A percentile compares a stretch with the other conserved stretches of the same genome.
Evolutionary conservation across 2,113 vertebrate species (phyloP).

Genomic region (Neomonachus schauinslandi): DNA sequence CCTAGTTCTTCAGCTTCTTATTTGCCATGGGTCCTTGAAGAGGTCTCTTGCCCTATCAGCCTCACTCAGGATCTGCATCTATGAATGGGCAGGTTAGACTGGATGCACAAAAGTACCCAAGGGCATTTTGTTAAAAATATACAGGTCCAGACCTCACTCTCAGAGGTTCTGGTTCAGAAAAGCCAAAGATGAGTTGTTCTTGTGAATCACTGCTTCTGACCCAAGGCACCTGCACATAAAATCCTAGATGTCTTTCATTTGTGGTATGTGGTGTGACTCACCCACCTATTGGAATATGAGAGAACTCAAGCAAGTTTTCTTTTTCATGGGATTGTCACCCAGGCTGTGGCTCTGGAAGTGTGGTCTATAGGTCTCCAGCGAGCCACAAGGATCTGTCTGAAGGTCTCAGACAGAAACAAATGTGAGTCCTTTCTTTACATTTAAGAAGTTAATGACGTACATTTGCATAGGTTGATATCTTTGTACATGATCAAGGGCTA

Average conservation of each 20-base stretch:
- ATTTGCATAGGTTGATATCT: background rate
- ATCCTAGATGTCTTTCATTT: background rate
- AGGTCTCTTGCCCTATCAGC: background rate
- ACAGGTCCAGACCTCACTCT: background rate
- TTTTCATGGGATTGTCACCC: background rate
- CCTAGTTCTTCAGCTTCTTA: background rate
- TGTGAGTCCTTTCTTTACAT: background rate
- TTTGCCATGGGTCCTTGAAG: background rate
- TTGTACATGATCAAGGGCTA: background rate
- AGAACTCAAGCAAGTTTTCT: background rate
- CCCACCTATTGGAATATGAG: background rate
- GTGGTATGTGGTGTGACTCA: background rate
- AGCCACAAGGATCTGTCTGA: background rate
- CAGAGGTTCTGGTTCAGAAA: conserved; percentile 10
- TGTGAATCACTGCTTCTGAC: conserved; percentile 6
- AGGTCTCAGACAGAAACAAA: background rate
- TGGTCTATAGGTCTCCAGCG: background rate
- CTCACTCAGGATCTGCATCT: background rate
- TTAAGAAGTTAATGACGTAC: background rate
- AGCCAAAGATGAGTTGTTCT: background rate
- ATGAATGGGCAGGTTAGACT: background rate
- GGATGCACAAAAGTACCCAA: background rate
- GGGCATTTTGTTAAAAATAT: background rate
- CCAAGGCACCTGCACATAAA: background rate
- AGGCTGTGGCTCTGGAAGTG: background rate